phyloP scores from a whole-genome alignment of 2,797 vertebrate species.

The Nothura maculosa region DNA sequence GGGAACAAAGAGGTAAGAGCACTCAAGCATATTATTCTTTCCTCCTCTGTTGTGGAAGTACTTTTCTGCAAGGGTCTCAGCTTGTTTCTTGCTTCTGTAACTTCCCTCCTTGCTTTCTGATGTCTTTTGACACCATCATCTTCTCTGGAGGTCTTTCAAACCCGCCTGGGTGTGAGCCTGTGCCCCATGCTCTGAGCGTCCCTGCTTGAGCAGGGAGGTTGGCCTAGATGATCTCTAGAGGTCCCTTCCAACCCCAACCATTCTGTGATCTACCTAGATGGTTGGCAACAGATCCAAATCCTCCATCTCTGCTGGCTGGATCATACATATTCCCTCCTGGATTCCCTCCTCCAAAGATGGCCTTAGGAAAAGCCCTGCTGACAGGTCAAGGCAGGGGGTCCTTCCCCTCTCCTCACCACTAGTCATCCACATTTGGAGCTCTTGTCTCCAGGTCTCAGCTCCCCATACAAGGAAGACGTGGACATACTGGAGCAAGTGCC shows the following conservation, averaged over 20 bases:
- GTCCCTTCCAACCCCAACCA: no score
- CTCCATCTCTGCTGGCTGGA: neutral
- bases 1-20: slow-evolving; percentile 94
- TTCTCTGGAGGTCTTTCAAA: no score
- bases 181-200: no score
- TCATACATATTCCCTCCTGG: neutral
- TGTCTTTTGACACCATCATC: no score
- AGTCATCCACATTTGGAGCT: neutral
- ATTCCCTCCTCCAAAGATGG: neutral
- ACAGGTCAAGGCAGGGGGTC: neutral
- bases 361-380: neutral
- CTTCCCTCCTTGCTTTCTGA: neutral
- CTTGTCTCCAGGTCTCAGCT: neutral
- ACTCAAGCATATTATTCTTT: neutral
- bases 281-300: neutral
- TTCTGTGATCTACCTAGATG: neutral
- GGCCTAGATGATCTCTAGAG: no score
- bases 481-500: neutral
- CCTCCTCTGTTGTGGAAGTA: neutral
- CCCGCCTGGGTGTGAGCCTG: no score
- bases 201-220: no score
- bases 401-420: neutral
- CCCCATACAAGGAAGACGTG: neutral
- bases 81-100: neutral
- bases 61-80: neutral